These are phyloP conservation scores for Ptilorrhoa leucosticta DNA, from an alignment of 2,113 vertebrate genomes.

Conservation along the genomic window DNA sequence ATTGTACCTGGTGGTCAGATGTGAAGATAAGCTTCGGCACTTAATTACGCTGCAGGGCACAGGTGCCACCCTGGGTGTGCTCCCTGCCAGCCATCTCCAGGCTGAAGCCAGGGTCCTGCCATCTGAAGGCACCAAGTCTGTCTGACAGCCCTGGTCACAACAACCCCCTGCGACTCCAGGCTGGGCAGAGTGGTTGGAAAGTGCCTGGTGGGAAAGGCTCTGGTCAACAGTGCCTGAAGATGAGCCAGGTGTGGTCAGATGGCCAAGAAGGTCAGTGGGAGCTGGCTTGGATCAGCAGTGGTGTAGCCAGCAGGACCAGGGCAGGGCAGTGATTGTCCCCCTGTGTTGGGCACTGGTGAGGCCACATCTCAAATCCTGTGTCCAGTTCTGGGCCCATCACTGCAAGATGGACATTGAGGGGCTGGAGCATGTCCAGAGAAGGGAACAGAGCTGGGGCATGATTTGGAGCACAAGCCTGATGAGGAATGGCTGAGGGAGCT, in stretches of 20 bases:
- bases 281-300: background rate
- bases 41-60: background rate
- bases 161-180: background rate
- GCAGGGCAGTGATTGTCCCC: background rate
- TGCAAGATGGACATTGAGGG: background rate
- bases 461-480: background rate
- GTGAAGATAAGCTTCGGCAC: background rate
- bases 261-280: background rate
- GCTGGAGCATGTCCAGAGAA: background rate
- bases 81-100: background rate
- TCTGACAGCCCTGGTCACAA: background rate
- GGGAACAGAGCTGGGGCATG: background rate
- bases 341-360: background rate
- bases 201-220: background rate
- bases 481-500: background rate
- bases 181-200: background rate
- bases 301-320: background rate
- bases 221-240: background rate
- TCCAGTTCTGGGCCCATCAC: fast-evolving
- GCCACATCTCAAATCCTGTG: background rate
- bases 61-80: background rate
- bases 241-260: background rate
- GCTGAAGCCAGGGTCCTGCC: background rate
- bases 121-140: background rate
- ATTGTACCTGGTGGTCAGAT: background rate